Base-by-base conservation (phyloP, 2,888 invertebrate species). In the Melieria picta region DNA sequence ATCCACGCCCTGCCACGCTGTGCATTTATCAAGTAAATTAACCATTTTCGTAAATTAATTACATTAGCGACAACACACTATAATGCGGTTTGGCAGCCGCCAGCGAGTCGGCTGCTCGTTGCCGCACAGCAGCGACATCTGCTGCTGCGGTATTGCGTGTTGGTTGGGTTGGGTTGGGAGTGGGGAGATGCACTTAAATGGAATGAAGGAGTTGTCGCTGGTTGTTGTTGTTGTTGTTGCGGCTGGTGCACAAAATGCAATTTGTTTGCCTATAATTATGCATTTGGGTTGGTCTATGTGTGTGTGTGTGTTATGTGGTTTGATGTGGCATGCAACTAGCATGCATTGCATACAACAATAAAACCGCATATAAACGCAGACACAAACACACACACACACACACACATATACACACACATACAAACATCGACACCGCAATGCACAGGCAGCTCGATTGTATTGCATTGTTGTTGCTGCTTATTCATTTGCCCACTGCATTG, bases 1-100 rank as follows among this genome's bases (percentile, higher is more conserved):
- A 30, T 30, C 30, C 30, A 30, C 30, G 30, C 30, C 30, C 3
- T 30, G 30, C 30, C 30, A 30, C 30, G 30, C 10, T 50, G 50
- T 57, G n/a, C 69, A 69, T 69, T 69, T 73, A 62, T 67, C 69
- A 66, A 71, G 68, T 60, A 69, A 74, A 74, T 74, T 74, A 74
- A 74, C 74, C 63, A 66, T 66, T 69, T 74, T 74, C 55, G 69
- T 61, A 69, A 69, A 74, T 74, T 72, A 72, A 74, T 74, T 70
- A 67, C 65, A 69, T 69, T 69, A 69, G 71, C 61, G 65, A 64
- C 69, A 69, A 64, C 64, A 62, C 46, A 64, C 64, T 13, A 30
- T 65, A 60, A 60, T 60, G 58, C 71, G 65, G 61, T 71, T 65
- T 65, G 57, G 48, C 30, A 48, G 64, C 65, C 46, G 16, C 46